phyloP scores from a whole-genome alignment of 2,797 vertebrate genomes.

The Pseudochirops cupreus region DNA sequence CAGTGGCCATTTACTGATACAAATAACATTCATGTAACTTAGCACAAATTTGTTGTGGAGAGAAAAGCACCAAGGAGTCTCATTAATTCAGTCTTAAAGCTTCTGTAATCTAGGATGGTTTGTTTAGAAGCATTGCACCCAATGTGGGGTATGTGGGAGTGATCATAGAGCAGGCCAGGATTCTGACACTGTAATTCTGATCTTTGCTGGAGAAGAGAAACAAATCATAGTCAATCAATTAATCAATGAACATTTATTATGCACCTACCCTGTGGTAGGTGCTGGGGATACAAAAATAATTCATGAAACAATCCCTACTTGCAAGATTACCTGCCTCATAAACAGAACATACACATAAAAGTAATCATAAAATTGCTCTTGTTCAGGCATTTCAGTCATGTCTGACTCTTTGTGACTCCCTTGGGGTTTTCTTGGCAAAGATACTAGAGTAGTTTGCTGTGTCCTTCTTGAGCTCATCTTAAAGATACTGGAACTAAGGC shows the following conservation, averaged over 20 bases:
- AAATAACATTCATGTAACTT: constrained; percentile 13
- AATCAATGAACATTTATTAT: not conserved
- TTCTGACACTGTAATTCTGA: constrained; percentile 35
- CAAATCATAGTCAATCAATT: not conserved
- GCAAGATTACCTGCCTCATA: not conserved
- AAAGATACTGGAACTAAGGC: not conserved
- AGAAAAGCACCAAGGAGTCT: constrained; percentile 27
- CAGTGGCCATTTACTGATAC: constrained; percentile 24
- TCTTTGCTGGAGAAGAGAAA: not conserved
- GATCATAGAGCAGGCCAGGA: not conserved
- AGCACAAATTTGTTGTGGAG: not conserved
- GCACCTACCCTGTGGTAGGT: too few relatives aligned
- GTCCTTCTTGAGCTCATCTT: not conserved
- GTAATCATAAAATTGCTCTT: not conserved
- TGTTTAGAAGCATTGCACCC: constrained; percentile 28
- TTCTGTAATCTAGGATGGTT: constrained; percentile 28
- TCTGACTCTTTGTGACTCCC: not conserved
- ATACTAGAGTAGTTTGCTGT: not conserved
- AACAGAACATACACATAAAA: not conserved
- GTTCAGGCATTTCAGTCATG: not conserved
- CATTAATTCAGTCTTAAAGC: constrained; percentile 32
- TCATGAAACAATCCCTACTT: not conserved
- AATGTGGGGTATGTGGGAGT: not conserved
- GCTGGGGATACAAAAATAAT: not conserved
- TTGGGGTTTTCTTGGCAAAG: not conserved